Evolutionary conservation across 2,888 invertebrate genomes (phyloP), one percentile per base, ranked within the genome.

Genomic region (Meiosimyza decipiens): DNA sequence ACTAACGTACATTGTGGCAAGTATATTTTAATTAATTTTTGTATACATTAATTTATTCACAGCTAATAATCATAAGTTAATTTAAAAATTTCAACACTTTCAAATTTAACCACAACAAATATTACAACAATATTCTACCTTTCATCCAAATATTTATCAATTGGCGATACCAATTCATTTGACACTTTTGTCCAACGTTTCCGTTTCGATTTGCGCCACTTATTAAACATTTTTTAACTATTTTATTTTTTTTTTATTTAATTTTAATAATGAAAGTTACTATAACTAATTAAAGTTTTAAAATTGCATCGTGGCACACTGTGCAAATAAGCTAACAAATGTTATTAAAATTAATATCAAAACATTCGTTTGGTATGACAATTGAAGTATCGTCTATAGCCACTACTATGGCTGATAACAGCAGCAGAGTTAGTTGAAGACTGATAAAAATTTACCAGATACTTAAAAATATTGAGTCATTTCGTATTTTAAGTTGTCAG

Each of bases 101-200:
- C 1, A 9, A 40, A 7, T 40, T 40, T 40, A 9, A 40, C 2
- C 6, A 40, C 13, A n/a, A 69, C 15, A 59, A 49, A 16, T 33
- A 33, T 47, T 16, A 40, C 18, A 64, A 62, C 67, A 75, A 74
- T 69, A 73, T 71, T 71, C 28, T 71, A 71, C 60, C 66, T 73
- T 68, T 72, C 49, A 65, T 69, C 66, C 15, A 60, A 22, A 47
- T 65, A 13, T 70, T 73, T 76, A 54, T 73, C 52, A 49, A 54
- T 69, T 66, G 67, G 75, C 59, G 72, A 47, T 40, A 60, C 69
- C 57, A 77, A 59, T 54, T 57, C 50, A 11, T 74, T 73, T 62
- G 77, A 74, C 57, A 78, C 73, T 13, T 62, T 52, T 57, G 70
- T 60, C 84, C 83, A 83, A 33, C 83, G 82, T 72, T 78, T 81